Percentiles rank a stretch among this genome's conserved stretches.
phyloP scores from a whole-genome alignment of 2,113 vertebrate species.

The Connochaetes taurinus region DNA sequence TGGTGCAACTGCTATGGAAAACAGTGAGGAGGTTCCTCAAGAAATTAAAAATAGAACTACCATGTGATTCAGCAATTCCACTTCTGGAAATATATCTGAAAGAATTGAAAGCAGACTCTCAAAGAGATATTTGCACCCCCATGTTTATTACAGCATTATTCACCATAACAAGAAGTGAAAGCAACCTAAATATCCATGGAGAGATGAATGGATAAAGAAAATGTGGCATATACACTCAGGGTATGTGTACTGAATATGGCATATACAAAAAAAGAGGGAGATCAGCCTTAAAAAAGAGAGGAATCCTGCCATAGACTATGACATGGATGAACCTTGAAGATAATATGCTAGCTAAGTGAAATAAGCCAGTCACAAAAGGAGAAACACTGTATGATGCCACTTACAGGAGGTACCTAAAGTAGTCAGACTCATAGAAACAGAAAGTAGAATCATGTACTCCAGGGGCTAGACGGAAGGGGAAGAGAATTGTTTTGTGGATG shows the following conservation, averaged over 20 bases:
- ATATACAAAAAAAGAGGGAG: neutral
- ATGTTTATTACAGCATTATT: neutral
- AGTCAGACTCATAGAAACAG: slow-evolving; percentile 22
- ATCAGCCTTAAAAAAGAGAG: neutral
- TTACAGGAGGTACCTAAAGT: neutral
- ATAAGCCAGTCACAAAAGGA: neutral
- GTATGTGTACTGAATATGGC: neutral
- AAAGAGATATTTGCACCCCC: neutral
- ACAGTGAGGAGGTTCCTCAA: neutral
- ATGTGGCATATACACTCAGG: neutral
- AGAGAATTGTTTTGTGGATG: neutral
- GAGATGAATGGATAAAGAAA: neutral
- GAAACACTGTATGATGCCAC: slow-evolving; percentile 7
- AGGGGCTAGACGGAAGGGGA: neutral
- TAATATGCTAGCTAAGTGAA: slow-evolving; percentile 18
- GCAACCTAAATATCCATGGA: neutral
- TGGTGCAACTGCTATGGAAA: neutral
- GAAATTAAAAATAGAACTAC: neutral
- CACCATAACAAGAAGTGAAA: neutral
- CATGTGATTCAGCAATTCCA: neutral
- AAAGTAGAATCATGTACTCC: neutral
- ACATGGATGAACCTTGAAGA: neutral
- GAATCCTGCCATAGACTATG: neutral
- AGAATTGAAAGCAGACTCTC: neutral
- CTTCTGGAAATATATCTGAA: slow-evolving; percentile 14